Conservation (phyloP, 2,797 vertebrate genomes). For the Champsocephalus esox region DNA sequence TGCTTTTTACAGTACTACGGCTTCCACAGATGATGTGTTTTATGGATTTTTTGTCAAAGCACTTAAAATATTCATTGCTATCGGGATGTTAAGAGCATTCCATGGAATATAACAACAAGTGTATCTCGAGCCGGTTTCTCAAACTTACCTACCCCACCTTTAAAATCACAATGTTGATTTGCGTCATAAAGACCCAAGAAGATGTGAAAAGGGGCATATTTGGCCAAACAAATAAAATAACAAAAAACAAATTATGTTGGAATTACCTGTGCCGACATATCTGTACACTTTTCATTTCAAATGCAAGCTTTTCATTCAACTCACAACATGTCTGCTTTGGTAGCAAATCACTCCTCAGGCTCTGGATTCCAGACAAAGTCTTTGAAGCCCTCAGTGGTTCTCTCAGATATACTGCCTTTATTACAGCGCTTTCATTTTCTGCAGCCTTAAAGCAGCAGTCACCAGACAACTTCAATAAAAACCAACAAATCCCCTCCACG, state of each 20-base stretch:
- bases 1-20: no score
- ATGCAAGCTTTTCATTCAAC: constrained; percentile 14
- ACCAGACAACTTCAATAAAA: constrained; percentile 71
- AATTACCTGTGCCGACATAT: background rate
- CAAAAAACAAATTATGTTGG: constrained; percentile 3
- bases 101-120: no score
- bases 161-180: background rate
- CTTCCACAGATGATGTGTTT: no score
- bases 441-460: constrained; percentile 47
- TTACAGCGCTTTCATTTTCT: constrained; percentile 78
- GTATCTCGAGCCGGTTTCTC: no score
- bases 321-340: background rate
- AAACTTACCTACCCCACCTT: no score
- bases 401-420: constrained; percentile 37
- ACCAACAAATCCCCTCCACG: constrained; percentile 57
- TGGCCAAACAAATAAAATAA: background rate
- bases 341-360: constrained; percentile 9
- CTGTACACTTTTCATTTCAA: constrained; percentile 19
- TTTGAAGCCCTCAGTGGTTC: constrained; percentile 33
- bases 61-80: no score
- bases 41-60: no score
- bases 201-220: background rate
- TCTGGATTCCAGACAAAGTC: constrained; percentile 34
- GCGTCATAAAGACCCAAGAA: background rate
- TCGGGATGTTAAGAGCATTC: no score